Conservation (phyloP, 1,140 invertebrate species). For the Chymomyza costata region DNA sequence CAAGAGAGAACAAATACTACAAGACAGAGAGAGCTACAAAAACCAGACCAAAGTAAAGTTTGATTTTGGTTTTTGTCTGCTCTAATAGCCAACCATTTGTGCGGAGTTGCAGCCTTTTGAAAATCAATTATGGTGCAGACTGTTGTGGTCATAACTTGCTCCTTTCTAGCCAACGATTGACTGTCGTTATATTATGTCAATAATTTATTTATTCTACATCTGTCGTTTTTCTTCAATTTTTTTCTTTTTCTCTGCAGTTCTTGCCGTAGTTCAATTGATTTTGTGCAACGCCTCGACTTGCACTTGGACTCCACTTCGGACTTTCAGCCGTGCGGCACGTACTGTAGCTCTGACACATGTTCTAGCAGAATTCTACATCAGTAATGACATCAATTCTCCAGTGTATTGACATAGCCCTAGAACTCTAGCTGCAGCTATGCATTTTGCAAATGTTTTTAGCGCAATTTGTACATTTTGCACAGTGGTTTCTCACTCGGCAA, state of each 20-base stretch:
- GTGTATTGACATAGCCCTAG: constrained; percentile 2
- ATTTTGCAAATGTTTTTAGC: constrained; percentile 9
- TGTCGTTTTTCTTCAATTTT: neutral
- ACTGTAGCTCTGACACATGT: constrained; percentile 16
- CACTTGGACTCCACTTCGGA: no score
- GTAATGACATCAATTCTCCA: constrained; percentile 21
- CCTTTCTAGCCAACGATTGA: no score
- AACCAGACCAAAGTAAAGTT: constrained; percentile 7
- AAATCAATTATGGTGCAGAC: no score
- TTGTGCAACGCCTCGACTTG: no score
- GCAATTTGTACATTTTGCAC: constrained; percentile 43
- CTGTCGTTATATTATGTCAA: constrained; percentile 1
- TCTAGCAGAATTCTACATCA: constrained; percentile 15
- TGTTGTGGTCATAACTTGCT: no score
- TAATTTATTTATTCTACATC: constrained; percentile 5
- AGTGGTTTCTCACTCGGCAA: no score
- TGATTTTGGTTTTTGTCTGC: no score
- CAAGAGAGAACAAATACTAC: constrained; percentile 37
- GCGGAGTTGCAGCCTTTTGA: no score
- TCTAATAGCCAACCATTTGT: no score
- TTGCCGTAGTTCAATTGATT: neutral
- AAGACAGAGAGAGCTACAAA: no score
- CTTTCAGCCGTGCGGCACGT: constrained; percentile 2
- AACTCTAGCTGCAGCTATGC: no score
- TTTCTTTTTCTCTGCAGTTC: neutral